Evolutionary conservation across 2,888 invertebrate species (phyloP), one percentile per base, ranked within the genome.

Genomic region (Ectropis crepuscularia): DNA sequence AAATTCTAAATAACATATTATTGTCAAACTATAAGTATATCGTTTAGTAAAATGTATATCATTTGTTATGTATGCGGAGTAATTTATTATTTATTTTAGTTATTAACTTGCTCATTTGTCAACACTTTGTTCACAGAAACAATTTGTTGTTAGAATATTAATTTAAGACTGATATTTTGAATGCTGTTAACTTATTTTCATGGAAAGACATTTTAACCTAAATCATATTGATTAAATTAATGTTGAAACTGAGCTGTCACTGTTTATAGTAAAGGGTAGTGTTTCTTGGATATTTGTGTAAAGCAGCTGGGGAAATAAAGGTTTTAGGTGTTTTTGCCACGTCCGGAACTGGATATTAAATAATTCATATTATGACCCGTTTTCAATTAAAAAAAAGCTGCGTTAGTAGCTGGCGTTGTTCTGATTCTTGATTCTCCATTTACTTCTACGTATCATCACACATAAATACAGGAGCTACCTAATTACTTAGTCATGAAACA

Each of bases 161-260:
- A 74, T 67, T 83, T 85, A 89, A 90, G 90, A 90, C 90, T 90
- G 90, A 90, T 85, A 78, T 81, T 81, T 78, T 72, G 72, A 77
- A 79, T 80, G 39, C 28, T 67, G 75, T 75, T 79, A 77, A 79
- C 77, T 82, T 80, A 80, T 82, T 81, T 74, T 72, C 74, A 71
- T 67, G 63, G 72, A 71, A 72, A 78, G 78, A 80, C 77, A 77
- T 78, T 48, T n/a, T 48, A 47, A 41, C n/a, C 28, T 38, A 8
- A 28, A 46, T 48, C 16, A 47, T 38, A 11, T 42, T 54, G 4
- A 28, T 28, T 28, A 28, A n/a, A 28, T 28, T 28, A 2, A 28
- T 11, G 36, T 42, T 39, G 11, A 39, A 11, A 28, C 12, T 28
- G 53, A 42, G 46, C 39, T 61, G 55, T 45, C 42, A 42, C 9